Base-by-base conservation (phyloP, 2,888 invertebrate species). In the Cosmopolites sordidus region DNA sequence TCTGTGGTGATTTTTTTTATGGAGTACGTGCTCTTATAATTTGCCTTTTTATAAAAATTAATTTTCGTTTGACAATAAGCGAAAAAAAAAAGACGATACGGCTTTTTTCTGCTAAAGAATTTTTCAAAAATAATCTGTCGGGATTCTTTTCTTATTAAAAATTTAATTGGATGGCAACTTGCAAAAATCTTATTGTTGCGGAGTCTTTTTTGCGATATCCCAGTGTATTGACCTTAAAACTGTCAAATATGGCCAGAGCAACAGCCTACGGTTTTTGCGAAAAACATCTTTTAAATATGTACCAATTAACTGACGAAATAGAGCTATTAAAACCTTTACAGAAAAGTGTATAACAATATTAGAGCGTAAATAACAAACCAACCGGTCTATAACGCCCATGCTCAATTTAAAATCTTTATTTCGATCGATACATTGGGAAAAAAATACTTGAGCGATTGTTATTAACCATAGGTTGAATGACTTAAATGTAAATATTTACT, bases 171-270 rank as follows among this genome's bases (percentile, higher is more conserved):
- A 56, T 16, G 52, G 43, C 44, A 43, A 47, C 30, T 54, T 37
- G 43, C 43, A 15, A 46, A 47, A 48, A 48, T 16, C 3, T 5
- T 40, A 16, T 40, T 16, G 12, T 33, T 42, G 15, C 30, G 39
- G 4, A 14, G 38, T 15, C 9, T 37, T 1, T 51, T 56, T 44
- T 48, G 27, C 43, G 40, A 33, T 44, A 45, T 45, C 4, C 44
- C 45, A 33, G 58, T 51, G 48, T 55, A 58, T 58, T 55, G 52
- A 58, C 58, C 55, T 58, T 49, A 55, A 38, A 15, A 27, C 16
- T 54, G 43, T 45, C 58, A 58, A 47, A 52, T 55, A 58, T 55
- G 58, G 58, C 16, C 44, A 52, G 44, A 50, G 29, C 55, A 2
- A 52, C 58, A 52, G 18, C 58, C 58, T 49, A 58, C 58, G 54